Base-by-base conservation (phyloP, 2,113 vertebrate genomes). In the Syngnathus typhle region DNA sequence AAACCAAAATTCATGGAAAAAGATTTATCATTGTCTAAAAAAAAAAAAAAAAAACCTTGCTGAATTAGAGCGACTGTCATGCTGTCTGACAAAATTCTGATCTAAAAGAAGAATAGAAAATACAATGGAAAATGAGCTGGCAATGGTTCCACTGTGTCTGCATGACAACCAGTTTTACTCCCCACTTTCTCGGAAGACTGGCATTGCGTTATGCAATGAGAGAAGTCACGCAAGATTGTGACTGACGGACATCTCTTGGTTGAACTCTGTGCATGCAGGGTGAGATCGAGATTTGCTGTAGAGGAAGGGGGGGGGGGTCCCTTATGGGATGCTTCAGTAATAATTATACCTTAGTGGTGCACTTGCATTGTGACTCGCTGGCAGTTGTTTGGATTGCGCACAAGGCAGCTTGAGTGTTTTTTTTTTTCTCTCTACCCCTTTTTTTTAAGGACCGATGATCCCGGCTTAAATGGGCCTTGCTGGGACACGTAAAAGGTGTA, bases 401-500 rank as follows among this genome's bases (percentile, higher is more conserved):
- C 73, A 60, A 67, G 81, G 47, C 74, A 82, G 78, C 69, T 85
- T 84, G 77, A 79, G 72, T 74, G 38, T 81, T 81, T 82, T 68
- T 64, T n/a, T n/a, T 73, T 64, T 74, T 71, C 65, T 15, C 52
- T 55, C 52, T 78, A 87, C 70, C 80, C 87, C 85, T 81, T 77
- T 82, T n/a, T 79, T 5, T 16, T 86, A 71, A 79, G 79, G 76
- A 77, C 80, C 68, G 76, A 74, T 81, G 68, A 85, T 79, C 79
- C 75, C 64, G 69, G 81, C 78, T 86, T 76, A 78, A 71, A 69
- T 72, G 70, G 80, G 84, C 82, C 81, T 65, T 90, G 88, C 84
- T 72, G 76, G 77, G 87, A 86, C 91, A 91, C 75, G 91, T 73
- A 88, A 68, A 32, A 82, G 73, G 64, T 76, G 85, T 89, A 91